A percentile compares a stretch with the other conserved stretches of the same genome.
Evolutionary conservation across 2,888 invertebrate species (phyloP).

Genomic region (Drosophila robusta): DNA sequence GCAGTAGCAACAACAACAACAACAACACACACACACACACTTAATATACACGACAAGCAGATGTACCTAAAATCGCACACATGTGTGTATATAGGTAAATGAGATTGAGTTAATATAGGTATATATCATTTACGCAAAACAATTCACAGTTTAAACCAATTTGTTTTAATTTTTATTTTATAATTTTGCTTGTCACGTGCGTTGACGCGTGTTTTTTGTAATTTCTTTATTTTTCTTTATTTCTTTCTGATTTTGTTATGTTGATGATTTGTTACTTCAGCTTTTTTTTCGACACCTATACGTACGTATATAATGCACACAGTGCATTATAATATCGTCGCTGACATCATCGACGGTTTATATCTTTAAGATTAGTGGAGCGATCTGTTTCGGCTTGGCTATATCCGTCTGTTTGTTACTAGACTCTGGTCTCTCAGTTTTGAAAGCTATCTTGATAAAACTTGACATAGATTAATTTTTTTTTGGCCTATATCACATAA

Average conservation of each 20-base stretch:
- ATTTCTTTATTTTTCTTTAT: too few relatives aligned
- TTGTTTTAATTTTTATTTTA: not conserved
- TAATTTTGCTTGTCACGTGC: not conserved
- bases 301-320: not conserved
- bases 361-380: not conserved
- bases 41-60: constrained; percentile 5
- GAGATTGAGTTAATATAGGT: too few relatives aligned
- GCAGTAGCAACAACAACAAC: not conserved
- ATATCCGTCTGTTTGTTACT: not conserved
- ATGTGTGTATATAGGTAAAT: too few relatives aligned
- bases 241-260: not conserved
- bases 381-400: not conserved
- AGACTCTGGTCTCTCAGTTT: too few relatives aligned
- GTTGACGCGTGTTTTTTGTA: too few relatives aligned
- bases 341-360: not conserved
- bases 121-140: too few relatives aligned
- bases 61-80: constrained; percentile 3
- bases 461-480: too few relatives aligned
- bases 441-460: too few relatives aligned
- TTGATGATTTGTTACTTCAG: not conserved
- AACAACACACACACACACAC: constrained; percentile 6
- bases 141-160: not conserved
- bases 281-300: not conserved
- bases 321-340: not conserved
- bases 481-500: too few relatives aligned